Conservation (phyloP, 30 jellyfish, hydroid and myxozoan genomes). For the Nemopilema nomurai region DNA sequence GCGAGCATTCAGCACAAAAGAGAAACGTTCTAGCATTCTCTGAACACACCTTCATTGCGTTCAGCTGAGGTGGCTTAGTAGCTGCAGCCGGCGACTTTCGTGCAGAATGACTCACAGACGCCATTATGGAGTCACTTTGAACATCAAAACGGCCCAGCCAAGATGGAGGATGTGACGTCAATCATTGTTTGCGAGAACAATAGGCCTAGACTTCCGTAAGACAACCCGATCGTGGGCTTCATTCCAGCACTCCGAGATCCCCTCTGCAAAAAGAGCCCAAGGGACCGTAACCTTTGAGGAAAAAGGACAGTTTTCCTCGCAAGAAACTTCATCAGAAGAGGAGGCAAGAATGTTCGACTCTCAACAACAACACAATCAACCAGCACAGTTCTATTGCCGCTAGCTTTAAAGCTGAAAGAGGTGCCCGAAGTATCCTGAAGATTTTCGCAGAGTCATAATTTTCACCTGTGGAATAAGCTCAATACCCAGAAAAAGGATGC, state of each 20-base stretch:
- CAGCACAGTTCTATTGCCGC: no score
- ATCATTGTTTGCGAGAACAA: not conserved
- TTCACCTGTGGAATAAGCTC: no score
- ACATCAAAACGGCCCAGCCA: conserved; percentile 26
- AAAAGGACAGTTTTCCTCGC: no score
- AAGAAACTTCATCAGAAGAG: no score
- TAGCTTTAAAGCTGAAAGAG: no score
- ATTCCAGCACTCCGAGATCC: not conserved
- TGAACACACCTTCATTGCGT: conserved; percentile 85
- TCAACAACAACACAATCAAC: no score
- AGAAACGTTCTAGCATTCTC: not conserved
- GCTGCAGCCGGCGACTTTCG: conserved; percentile 99
- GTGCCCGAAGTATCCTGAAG: no score
- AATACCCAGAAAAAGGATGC: no score
- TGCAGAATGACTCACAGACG: conserved; percentile 86
- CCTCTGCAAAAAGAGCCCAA: no score
- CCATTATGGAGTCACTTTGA: conserved; percentile 79
- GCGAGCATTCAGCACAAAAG: not conserved
- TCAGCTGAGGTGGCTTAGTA: conserved; percentile 88
- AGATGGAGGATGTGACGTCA: conserved; percentile 71
- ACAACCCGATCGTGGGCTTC: not conserved
- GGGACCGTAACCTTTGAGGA: no score
- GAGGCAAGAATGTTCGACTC: no score
- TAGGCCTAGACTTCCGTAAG: not conserved
- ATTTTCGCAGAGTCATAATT: no score